Evolutionary conservation across 1,140 invertebrate species (phyloP), one percentile per base, ranked within the genome.

Genomic region (Oedothorax gibbosus): DNA sequence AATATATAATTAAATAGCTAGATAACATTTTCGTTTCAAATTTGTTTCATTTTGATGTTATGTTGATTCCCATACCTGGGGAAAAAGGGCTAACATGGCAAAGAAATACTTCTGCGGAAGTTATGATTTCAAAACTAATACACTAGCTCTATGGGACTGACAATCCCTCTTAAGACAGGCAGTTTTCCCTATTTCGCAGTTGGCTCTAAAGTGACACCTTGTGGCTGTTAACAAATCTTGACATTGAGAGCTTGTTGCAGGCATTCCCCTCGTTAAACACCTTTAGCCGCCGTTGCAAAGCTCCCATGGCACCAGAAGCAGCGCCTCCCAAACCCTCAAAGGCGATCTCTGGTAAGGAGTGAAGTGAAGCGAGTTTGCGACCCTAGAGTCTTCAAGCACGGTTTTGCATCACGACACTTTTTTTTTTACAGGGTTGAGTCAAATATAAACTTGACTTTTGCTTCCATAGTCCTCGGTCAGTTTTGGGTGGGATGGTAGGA

Each of bases 201-300:
- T 84, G 81, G 81, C 60, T 84, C 81, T 84, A 84, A 82, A 50
- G 69, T 71, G 66, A 54, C 20, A 62, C 54, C 75, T 84, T 84
- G 81, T 84, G 72, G 81, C 66, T 75, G 81, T 75, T 76, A 18
- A 15, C 51, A 64, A 20, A 50, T 49, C 10, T 53, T 64, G 66
- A 84, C 75, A 82, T 82, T 93, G 93, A 93, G 92, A 92, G 92
- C 93, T 93, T 93, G 93, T 93, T 93, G 92, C 92, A 93, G 93
- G 91, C 90, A 89, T 84, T 87, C 65, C 49, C 71, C 56, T 81
- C 73, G 60, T 69, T 81, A 64, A 75, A 83, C 57, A 72, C 81
- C 75, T 72, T 71, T 50, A 80, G 65, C 72, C 75, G 81, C 57
- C 35, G 54, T 53, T n/a, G n/a, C 35, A 72, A 20, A 35, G 56